Base-by-base conservation (phyloP, 2,797 vertebrate species). In the Rhincodon typus region DNA sequence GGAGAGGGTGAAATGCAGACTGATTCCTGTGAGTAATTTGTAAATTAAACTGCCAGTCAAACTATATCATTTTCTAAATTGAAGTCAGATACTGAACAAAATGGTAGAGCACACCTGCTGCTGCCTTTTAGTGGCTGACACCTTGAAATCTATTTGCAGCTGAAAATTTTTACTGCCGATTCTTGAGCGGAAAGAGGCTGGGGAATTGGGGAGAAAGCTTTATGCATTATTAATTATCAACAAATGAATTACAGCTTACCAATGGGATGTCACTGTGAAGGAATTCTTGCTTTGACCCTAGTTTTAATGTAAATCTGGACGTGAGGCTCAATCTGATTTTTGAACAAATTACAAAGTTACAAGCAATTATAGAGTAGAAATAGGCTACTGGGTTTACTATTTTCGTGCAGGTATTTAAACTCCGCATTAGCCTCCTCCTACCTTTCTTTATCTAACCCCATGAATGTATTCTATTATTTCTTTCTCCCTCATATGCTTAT, bases 31-130 rank as follows among this genome's bases (percentile, higher is more conserved):
- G 82, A 21, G 21, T 84, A 84, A 84, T 84, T 84, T 84, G 38
- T 84, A 84, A 84, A 84, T 84, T 46, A 46, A 84, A 84, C 82
- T 84, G 82, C 82, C 82, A 84, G 82, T 84, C 82, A 84, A 84
- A 46, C 82, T 46, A 46, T 84, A 21, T 38, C 42, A 42, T 84
- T 23, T 84, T 84, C 82, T 84, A 84, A 42, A 84, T 84, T 46
- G 82, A 84, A 84, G 82, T 46, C 82, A 46, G 38, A 84, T 84
- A 84, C 82, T 84, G 82, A 46, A 50, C 25, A 88, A 53, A 88
- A 17, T 53, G 86, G 23, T 30, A 88, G 57, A 30, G 34, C 30
- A 88, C 86, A 88, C 10, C 25, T 57, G 86, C 50, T 53, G 25
- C 12, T 15, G 34, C 57, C 46, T 84, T 25, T 46, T 84, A 57